phyloP scores from a whole-genome alignment of 2,888 invertebrate genomes.

The Drosophila melanocephala region DNA sequence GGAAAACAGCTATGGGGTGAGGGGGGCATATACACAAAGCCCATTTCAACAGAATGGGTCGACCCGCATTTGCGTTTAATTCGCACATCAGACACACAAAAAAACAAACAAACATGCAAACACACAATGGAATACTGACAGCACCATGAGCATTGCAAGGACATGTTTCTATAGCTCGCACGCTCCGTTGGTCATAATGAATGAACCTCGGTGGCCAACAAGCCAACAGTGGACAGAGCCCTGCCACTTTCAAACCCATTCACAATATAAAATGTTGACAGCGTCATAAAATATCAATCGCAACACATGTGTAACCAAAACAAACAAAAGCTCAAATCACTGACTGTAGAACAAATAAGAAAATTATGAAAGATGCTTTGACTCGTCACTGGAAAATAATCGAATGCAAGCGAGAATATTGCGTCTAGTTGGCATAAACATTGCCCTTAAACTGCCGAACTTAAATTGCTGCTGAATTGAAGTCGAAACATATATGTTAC shows the following conservation, averaged over 20 bases:
- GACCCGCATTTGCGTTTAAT: constrained; percentile 6
- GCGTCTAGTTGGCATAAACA: too few relatives aligned
- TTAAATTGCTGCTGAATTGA: not conserved
- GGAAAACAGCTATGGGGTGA: not conserved
- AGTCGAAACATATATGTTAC: not conserved
- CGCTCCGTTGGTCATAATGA: constrained; percentile 63
- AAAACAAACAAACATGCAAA: not conserved
- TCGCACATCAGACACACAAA: not conserved
- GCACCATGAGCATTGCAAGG: constrained; percentile 46
- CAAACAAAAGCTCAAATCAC: constrained; percentile 37
- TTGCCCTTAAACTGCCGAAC: not conserved
- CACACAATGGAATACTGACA: not conserved
- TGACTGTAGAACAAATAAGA: constrained; percentile 44
- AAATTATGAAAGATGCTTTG: constrained; percentile 23
- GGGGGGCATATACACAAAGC: not conserved
- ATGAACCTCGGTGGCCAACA: constrained; percentile 42
- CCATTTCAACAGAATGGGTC: constrained; percentile 18
- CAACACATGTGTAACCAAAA: constrained; percentile 64
- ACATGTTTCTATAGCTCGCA: constrained; percentile 34
- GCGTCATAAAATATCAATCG: constrained; percentile 74
- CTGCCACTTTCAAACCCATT: constrained; percentile 23
- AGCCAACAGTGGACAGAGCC: constrained; percentile 29
- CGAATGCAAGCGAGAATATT: constrained; percentile 15
- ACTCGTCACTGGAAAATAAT: constrained; percentile 14
- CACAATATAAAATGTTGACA: constrained; percentile 72